phyloP scores from a whole-genome alignment of 2,888 invertebrate genomes.

The Brachypalpus laphriformis region DNA sequence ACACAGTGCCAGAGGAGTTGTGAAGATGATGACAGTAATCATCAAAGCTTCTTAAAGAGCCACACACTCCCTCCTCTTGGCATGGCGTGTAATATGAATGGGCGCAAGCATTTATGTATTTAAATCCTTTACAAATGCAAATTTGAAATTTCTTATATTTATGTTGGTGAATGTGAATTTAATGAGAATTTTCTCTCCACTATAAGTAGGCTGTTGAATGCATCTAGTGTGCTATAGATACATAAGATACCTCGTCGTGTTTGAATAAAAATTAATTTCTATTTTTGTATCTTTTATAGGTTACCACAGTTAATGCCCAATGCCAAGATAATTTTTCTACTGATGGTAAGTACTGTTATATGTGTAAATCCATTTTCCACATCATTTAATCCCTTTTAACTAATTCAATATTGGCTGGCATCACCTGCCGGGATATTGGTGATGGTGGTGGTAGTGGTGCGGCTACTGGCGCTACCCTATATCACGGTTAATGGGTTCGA shows the following conservation, averaged over 20 bases:
- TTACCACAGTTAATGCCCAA: conserved; percentile 95
- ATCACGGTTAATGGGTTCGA: conserved; percentile 33
- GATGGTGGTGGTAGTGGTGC: neutral
- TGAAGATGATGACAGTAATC: conserved; percentile 55
- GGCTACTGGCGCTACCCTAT: conserved; percentile 38
- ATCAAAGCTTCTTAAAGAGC: conserved; percentile 36
- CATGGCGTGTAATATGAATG: conserved; percentile 32
- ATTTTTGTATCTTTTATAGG: conserved; percentile 84
- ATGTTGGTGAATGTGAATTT: neutral
- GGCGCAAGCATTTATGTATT: conserved; percentile 12
- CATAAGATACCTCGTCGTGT: neutral
- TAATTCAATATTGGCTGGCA: neutral
- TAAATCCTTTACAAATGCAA: conserved; percentile 27
- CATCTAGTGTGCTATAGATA: conserved; percentile 6
- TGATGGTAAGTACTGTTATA: conserved; percentile 87
- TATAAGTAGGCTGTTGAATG: conserved; percentile 18
- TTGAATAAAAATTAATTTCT: neutral
- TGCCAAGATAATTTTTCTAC: conserved; percentile 94
- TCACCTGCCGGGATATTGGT: conserved; percentile 9
- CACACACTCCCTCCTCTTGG: neutral
- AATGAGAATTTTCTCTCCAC: neutral
- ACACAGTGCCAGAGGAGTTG: neutral
- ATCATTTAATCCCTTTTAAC: conserved; percentile 33
- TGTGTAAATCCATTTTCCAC: conserved; percentile 13
- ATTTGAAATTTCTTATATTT: neutral